A percentile compares a stretch with the other conserved stretches of the same genome.
These are phyloP conservation scores for Eulemur mongoz DNA, from an alignment of 2,797 vertebrate species.

Conservation along the genomic window DNA sequence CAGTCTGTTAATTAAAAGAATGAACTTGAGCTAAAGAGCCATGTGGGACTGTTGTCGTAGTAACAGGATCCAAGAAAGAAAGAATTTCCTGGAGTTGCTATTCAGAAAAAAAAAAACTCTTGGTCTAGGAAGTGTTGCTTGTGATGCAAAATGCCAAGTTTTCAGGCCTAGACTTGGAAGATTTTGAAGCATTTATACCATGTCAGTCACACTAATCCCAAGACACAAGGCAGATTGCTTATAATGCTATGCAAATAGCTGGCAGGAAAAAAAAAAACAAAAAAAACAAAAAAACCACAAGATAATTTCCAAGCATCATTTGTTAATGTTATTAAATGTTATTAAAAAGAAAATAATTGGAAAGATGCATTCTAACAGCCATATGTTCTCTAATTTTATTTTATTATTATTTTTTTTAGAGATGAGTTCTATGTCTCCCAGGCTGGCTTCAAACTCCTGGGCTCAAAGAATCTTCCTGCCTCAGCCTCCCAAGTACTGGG, in stretches of 20 bases:
- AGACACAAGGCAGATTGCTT: not conserved
- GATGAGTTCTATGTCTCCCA: not conserved
- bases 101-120: not conserved
- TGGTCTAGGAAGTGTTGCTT: not conserved
- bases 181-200: not conserved
- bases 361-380: not conserved
- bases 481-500: not conserved
- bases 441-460: not conserved
- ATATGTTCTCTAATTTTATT: not conserved
- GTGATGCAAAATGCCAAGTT: conserved; percentile 16
- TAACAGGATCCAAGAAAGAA: conserved; percentile 65
- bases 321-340: conserved; percentile 47
- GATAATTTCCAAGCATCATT: not conserved
- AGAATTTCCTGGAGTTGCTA: conserved; percentile 37
- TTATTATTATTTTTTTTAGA: not conserved
- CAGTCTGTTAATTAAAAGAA: conserved; percentile 78
- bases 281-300: not conserved
- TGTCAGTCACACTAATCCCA: not conserved
- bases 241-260: conserved; percentile 12
- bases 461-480: not conserved
- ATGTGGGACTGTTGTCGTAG: conserved; percentile 77
- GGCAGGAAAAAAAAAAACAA: not conserved
- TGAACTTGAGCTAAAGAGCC: conserved; percentile 73
- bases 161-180: not conserved
- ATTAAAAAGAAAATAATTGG: conserved; percentile 30